Evolutionary conservation across 1,140 invertebrate genomes (phyloP), one percentile per base, ranked within the genome.

Genomic region (Metopolophium dirhodum): DNA sequence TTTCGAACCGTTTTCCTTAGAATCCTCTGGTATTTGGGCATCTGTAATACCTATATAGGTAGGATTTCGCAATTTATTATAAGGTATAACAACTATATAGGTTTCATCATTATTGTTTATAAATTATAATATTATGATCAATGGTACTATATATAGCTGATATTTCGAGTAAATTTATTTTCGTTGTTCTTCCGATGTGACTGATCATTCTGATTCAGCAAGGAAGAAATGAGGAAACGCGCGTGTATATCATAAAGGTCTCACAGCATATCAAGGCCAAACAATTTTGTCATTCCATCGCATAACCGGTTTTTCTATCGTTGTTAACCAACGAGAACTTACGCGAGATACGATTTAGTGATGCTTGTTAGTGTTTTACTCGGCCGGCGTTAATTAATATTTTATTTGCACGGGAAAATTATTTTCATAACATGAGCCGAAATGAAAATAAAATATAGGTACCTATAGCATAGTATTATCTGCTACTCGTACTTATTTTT

Each of bases 231-330:
- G 77, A 91, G 90, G 90, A 91, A 91, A 91, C 77, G 41, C 18
- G 41, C 23, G 3, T 37, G 30, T 41, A 41, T 49, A 18, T 86
- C 23, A 26, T 91, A 91, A 91, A 91, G 68, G 68, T 91, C 90
- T 83, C 47, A 20, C n/a, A 41, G 57, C 30, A n/a, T 49, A 49
- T 47, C 90, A 91, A 91, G 90, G 90, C 45, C 90, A 91, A n/a
- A 49, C 45, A 83, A 91, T 91, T 91, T 91, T 91, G 90, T 91
- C 90, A 83, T 91, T 91, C 90, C n/a, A 20, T 23, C 90, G n/a
- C 3, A 87, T 51, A 83, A 91, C 90, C 90, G 90, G 90, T 91
- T 91, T 83, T n/a, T 35, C 90, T 9, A 41, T 35, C 49, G n/a
- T 51, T 37, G 47, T 51, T 68, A 68, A 30, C 30, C 30, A 68